Percentiles rank a stretch among this genome's conserved stretches.
phyloP scores from a whole-genome alignment of 2,888 invertebrate genomes.

The Caenorhabditis drosophilae region DNA sequence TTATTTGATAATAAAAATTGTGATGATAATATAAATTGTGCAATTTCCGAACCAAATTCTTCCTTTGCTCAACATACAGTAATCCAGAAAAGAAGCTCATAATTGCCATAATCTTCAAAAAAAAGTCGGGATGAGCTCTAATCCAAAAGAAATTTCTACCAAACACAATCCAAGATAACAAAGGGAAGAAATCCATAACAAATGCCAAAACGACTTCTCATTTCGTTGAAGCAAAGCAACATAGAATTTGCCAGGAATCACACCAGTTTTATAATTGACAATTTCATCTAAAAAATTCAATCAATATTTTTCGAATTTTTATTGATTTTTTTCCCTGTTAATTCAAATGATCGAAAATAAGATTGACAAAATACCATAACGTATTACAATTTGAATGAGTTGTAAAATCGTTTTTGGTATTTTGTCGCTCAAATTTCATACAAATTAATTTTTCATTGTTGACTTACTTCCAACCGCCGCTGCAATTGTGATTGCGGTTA shows the following conservation, averaged over 20 bases:
- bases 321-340: background rate
- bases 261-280: conserved; percentile 73
- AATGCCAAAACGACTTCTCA: conserved; percentile 70
- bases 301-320: conserved; percentile 9
- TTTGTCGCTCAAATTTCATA: conserved; percentile 6
- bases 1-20: conserved; percentile 72
- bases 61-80: conserved; percentile 72
- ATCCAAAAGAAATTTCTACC: conserved; percentile 49
- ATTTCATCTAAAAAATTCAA: conserved; percentile 73
- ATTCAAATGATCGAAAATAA: background rate
- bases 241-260: conserved; percentile 73
- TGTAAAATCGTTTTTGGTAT: conserved; percentile 16
- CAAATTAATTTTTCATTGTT: too few relatives aligned
- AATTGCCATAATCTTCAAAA: conserved; percentile 70
- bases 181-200: conserved; percentile 67
- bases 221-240: conserved; percentile 72
- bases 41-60: conserved; percentile 70
- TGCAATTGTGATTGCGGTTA: conserved; percentile 40
- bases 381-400: conserved; percentile 1
- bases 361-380: conserved; percentile 10
- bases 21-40: conserved; percentile 72
- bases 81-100: conserved; percentile 71
- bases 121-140: conserved; percentile 40
- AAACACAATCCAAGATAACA: conserved; percentile 64
- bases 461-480: conserved; percentile 44